Conservation (phyloP, 2,797 vertebrate species). For the Sebastes trivittatus region DNA sequence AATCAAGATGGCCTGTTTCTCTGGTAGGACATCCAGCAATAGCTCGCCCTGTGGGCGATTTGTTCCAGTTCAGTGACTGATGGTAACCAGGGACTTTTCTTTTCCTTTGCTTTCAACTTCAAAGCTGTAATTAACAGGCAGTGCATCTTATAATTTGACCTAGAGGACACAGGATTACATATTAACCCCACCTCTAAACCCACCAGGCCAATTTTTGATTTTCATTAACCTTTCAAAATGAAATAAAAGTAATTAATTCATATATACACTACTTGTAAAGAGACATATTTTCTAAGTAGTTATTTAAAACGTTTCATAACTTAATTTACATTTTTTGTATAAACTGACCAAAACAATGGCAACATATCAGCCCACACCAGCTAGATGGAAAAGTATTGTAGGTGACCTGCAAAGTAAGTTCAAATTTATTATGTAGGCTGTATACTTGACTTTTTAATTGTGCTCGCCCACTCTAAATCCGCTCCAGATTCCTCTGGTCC, state of each 20-base stretch:
- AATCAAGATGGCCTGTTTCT: constrained; percentile 9
- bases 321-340: not conserved
- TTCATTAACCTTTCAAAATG: not conserved
- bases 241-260: not conserved
- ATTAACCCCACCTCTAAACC: not conserved
- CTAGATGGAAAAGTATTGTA: no score
- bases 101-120: constrained; percentile 35
- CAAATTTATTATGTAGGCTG: not conserved
- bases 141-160: constrained; percentile 29
- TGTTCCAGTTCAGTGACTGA: constrained; percentile 44
- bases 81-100: constrained; percentile 23
- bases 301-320: not conserved
- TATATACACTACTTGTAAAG: not conserved
- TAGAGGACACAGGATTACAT: not conserved
- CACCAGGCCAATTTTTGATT: not conserved
- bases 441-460: constrained; percentile 29
- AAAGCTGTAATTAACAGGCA: constrained; percentile 27
- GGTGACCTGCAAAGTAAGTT: not conserved
- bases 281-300: not conserved
- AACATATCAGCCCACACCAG: not conserved
- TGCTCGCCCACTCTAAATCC: not conserved
- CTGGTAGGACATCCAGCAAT: constrained; percentile 36
- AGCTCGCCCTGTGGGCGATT: constrained; percentile 51
- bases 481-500: not conserved
- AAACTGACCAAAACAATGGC: not conserved